Evolutionary conservation across 2,797 vertebrate genomes (phyloP).

Genomic region (Lophotriccus pileatus): DNA sequence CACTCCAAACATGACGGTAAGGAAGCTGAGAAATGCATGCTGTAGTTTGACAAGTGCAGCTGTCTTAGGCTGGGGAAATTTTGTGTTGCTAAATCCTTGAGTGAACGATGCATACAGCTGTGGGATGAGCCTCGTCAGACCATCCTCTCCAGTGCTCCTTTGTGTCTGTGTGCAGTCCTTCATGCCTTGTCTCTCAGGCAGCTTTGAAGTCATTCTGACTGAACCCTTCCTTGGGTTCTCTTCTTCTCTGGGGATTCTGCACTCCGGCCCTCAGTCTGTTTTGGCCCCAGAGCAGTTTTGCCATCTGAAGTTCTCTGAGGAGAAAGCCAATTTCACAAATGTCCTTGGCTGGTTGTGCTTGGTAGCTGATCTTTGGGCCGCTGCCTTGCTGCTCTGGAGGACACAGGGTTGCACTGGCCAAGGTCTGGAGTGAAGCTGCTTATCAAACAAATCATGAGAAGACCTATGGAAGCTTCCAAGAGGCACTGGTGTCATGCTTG

Average conservation of each 20-base stretch:
- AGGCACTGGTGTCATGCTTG: neutral
- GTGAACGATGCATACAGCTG: fast-evolving
- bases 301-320: neutral
- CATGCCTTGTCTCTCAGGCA: fast-evolving
- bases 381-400: neutral
- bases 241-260: neutral
- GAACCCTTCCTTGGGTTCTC: neutral
- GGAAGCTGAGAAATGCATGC: neutral
- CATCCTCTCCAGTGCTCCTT: neutral
- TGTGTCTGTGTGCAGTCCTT: fast-evolving
- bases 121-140: fast-evolving
- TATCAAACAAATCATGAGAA: neutral
- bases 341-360: neutral
- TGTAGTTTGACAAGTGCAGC: neutral
- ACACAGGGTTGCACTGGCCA: neutral
- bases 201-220: neutral
- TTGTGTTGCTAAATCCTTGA: neutral
- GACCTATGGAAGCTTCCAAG: neutral
- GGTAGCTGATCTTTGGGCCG: neutral
- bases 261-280: neutral
- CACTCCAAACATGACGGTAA: neutral
- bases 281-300: neutral
- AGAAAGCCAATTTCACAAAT: neutral
- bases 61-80: neutral
- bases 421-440: neutral